These are phyloP conservation scores for Chiloscyllium plagiosum DNA, from an alignment of 2,113 vertebrate genomes.

Conservation along the genomic window DNA sequence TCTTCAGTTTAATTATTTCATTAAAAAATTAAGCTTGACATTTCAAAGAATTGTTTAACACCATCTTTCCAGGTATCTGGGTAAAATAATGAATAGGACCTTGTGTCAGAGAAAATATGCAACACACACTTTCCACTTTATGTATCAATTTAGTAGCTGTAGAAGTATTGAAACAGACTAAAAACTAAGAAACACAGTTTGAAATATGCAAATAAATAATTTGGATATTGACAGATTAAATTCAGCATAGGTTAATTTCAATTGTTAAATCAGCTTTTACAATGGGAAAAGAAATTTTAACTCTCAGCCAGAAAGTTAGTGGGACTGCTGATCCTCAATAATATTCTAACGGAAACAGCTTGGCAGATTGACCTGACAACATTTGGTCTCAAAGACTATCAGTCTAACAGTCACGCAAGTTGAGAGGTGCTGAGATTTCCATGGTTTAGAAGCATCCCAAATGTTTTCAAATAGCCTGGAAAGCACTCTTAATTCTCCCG, in stretches of 20 bases:
- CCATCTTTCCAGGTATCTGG: not conserved
- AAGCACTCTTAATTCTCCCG: not conserved
- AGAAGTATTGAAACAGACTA: not conserved
- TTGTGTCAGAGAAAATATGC: not conserved
- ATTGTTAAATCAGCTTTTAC: not conserved
- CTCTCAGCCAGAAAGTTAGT: not conserved
- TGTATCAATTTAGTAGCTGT: not conserved
- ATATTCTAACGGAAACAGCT: not conserved
- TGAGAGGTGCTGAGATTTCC: not conserved
- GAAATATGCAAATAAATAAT: conserved; percentile 7
- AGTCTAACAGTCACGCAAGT: not conserved
- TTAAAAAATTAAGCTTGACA: not conserved
- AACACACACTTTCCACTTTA: not conserved
- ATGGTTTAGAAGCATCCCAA: not conserved
- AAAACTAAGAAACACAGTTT: not conserved
- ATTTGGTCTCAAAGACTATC: not conserved
- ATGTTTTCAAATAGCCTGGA: not conserved
- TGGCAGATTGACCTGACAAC: not conserved
- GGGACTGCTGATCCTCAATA: not conserved
- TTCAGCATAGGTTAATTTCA: not conserved
- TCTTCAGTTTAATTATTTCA: not conserved
- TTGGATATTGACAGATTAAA: not conserved
- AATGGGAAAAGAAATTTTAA: not conserved
- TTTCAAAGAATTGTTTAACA: not conserved
- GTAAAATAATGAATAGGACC: not conserved